Conservation (phyloP, 2,888 invertebrate species). For the Nowickia ferox region DNA sequence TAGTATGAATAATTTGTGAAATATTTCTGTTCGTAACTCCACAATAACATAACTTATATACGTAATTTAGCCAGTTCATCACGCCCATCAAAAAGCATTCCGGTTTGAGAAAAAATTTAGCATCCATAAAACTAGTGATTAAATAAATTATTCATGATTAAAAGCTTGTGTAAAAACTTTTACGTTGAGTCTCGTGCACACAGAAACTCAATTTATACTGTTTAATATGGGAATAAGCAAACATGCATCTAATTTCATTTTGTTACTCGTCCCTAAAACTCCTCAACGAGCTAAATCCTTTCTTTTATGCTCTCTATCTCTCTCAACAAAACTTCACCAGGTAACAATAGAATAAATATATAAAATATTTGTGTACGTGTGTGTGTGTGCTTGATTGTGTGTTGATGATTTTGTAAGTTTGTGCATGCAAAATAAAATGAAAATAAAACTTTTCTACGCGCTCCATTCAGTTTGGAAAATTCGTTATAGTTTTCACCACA, state of each 20-base stretch:
- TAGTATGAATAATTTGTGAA: too few species aligned
- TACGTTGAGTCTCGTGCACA: background rate
- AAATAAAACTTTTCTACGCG: slow-evolving; percentile 51
- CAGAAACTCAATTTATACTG: background rate
- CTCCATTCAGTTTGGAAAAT: slow-evolving; percentile 31
- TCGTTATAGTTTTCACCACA: slow-evolving; percentile 38
- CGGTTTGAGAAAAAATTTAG: too few species aligned
- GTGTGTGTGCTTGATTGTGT: background rate
- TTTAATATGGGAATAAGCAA: slow-evolving; percentile 1
- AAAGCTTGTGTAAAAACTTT: background rate
- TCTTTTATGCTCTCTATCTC: background rate
- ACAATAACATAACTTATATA: too few species aligned
- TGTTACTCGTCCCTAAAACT: background rate
- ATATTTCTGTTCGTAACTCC: too few species aligned
- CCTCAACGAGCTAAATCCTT: background rate
- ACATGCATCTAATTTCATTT: slow-evolving; percentile 47
- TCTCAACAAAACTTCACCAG: background rate
- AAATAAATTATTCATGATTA: background rate
- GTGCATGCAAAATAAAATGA: slow-evolving; percentile 59
- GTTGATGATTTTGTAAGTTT: slow-evolving; percentile 11
- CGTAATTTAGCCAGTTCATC: too few species aligned
- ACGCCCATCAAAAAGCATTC: too few species aligned
- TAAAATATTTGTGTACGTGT: background rate
- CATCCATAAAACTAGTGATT: background rate
- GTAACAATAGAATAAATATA: slow-evolving; percentile 3